Evolutionary conservation across 2,888 invertebrate species (phyloP), one percentile per base, ranked within the genome.

Genomic region (Phortica okadai): DNA sequence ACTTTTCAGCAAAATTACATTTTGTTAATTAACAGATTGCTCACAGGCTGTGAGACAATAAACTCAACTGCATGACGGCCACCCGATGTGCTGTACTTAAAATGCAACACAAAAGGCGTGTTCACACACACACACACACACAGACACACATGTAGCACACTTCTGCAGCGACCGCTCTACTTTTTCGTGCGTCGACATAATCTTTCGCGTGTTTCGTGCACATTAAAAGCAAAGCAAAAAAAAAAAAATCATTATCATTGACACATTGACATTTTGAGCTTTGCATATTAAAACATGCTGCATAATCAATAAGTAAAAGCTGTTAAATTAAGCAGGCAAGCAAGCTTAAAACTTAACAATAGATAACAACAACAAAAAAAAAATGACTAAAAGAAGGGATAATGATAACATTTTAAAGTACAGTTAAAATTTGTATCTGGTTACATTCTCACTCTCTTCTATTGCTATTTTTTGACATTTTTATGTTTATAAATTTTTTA

Each of bases 401-500:
- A 33, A 33, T 33, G 33, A 33, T 33, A 33, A 33, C 33, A 33
- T 33, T 33, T 33, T 33, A 33, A 33, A 33, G 33, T 33, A 33
- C 33, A 33, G 33, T 4, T 33, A 4, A 4, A 33, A 4, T 33
- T 33, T 33, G 33, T 33, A 33, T 33, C 33, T 5, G 2, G 33
- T 33, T 33, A 33, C 33, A 1, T 33, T 33, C 33, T 33, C 33
- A 33, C 33, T 0, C 3, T 33, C 33, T 33, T 33, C n/a, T 21
- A 16, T 67, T 42, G 2, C 14, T 69, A 8, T 25, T 69, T 45
- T 69, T 69, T 5, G 14, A 69, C 25, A 25, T 69, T 69, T 25
- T 69, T 50, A 69, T 25, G 64, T 33, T 64, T 41, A 44, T 67
- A 62, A 25, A 25, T 21, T 4, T 25, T 81, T 80, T 83, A 84